A percentile compares a stretch with the other conserved stretches of the same genome.
Evolutionary conservation across 2,797 vertebrate genomes (phyloP).

Genomic region (Phaenicophaeus curvirostris): DNA sequence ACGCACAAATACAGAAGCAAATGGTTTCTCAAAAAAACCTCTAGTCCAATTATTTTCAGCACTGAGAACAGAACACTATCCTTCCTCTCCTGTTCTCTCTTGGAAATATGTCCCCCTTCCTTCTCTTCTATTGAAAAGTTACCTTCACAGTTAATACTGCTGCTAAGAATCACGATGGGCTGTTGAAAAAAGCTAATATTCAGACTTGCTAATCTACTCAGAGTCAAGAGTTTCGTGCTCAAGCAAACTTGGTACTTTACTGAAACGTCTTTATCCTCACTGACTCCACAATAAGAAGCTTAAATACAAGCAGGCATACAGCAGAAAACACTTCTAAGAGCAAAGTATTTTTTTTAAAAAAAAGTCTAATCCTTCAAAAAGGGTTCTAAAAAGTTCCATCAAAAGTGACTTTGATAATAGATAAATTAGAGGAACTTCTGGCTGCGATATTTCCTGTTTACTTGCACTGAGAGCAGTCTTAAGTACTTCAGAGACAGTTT

Average conservation of each 20-base stretch:
- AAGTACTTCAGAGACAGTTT: background rate
- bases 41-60: background rate
- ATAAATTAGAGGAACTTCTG: constrained; percentile 28
- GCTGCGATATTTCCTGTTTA: background rate
- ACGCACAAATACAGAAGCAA: background rate
- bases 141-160: background rate
- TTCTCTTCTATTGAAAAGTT: background rate
- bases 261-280: constrained; percentile 29
- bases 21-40: background rate
- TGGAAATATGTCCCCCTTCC: background rate
- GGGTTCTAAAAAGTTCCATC: constrained; percentile 12
- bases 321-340: constrained; percentile 15
- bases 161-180: background rate
- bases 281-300: constrained; percentile 36
- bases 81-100: background rate
- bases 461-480: background rate
- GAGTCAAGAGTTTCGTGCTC: background rate
- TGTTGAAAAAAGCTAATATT: background rate
- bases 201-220: constrained; percentile 7
- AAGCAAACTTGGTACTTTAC: constrained; percentile 22
- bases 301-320: constrained; percentile 10
- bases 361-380: constrained; percentile 16
- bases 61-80: rapidly evolving
- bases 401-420: constrained; percentile 2
- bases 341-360: background rate